Evolutionary conservation across 2,797 vertebrate genomes (phyloP).

Genomic region (Cossypha heuglini): DNA sequence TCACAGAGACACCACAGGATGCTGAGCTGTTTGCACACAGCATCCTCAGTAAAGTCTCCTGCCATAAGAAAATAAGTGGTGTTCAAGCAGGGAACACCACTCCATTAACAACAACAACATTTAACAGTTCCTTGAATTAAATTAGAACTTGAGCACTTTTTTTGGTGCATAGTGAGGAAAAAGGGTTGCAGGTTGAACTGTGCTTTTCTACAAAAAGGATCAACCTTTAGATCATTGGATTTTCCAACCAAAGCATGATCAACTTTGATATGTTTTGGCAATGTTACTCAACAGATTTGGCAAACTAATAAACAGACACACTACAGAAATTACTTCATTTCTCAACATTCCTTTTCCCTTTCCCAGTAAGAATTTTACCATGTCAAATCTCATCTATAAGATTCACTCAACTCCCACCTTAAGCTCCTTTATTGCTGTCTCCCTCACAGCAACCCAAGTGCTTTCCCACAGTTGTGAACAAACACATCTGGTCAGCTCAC

Average conservation of each 20-base stretch:
- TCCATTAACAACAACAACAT: neutral
- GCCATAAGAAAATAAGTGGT: neutral
- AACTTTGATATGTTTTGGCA: neutral
- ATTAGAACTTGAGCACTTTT: neutral
- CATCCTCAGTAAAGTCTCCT: neutral
- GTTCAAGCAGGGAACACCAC: neutral
- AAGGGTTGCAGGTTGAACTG: neutral
- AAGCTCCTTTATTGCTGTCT: neutral
- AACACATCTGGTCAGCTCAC: neutral
- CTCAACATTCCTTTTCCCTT: neutral
- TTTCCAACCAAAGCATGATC: neutral
- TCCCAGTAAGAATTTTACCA: neutral
- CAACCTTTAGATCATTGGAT: neutral
- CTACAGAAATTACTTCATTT: fast-evolving
- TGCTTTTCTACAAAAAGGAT: neutral
- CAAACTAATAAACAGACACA: neutral
- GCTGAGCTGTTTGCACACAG: neutral
- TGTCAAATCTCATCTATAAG: neutral
- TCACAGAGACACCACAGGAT: neutral
- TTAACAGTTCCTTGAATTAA: neutral
- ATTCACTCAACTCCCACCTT: neutral
- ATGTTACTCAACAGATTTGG: neutral
- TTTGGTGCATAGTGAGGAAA: neutral
- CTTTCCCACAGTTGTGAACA: neutral
- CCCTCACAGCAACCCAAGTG: neutral